phyloP scores from a whole-genome alignment of 2,113 vertebrate species.

The Camelus dromedarius region DNA sequence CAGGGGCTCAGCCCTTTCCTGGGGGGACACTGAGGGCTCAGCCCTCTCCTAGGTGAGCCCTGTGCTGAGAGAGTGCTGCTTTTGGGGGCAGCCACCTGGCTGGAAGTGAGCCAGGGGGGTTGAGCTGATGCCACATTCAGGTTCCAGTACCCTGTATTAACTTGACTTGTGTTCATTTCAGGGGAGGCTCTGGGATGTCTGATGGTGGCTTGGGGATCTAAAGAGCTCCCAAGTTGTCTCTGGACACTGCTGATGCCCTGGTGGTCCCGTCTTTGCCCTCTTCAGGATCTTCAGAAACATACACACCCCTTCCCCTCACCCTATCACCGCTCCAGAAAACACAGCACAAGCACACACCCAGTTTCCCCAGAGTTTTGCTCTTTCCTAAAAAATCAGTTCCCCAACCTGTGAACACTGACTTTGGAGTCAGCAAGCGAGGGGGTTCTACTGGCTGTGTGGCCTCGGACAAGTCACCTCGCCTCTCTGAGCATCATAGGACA shows the following conservation, averaged over 20 bases:
- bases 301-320: too few species aligned
- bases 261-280: neutral
- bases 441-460: neutral
- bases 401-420: neutral
- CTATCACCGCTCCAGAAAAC: neutral
- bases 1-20: neutral
- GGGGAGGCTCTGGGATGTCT: neutral
- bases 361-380: neutral
- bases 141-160: neutral
- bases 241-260: neutral
- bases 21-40: neutral
- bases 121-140: fast-evolving
- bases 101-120: neutral
- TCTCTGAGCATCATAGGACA: neutral
- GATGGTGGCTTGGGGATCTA: neutral
- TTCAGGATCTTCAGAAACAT: neutral
- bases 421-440: neutral
- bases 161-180: neutral
- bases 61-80: neutral
- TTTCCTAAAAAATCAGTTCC: neutral
- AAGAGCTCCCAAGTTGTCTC: neutral
- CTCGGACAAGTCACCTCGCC: neutral
- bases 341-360: neutral
- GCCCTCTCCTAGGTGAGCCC: neutral
- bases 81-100: neutral